phyloP scores from a whole-genome alignment of 2,113 vertebrate species.

The Vulpes lagopus region DNA sequence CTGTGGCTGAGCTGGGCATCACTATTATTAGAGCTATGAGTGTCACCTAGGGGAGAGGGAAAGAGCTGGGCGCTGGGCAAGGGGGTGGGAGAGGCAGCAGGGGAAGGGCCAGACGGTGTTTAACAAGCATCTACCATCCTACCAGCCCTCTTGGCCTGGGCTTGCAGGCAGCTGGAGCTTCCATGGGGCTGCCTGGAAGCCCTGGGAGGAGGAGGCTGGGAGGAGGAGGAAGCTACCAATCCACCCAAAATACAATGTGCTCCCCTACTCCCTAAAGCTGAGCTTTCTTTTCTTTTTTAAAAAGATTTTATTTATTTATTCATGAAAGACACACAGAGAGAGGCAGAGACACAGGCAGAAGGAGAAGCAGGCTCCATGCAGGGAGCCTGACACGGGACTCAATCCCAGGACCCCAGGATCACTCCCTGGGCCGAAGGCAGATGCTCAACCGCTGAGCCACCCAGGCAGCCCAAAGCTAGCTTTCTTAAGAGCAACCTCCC shows the following conservation, averaged over 20 bases:
- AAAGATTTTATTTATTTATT: no score
- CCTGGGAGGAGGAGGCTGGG: not conserved
- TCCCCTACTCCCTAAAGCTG: not conserved
- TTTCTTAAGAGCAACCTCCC: not conserved
- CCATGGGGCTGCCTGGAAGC: not conserved
- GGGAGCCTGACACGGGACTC: no score
- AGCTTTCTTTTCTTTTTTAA: not conserved
- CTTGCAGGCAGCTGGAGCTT: not conserved
- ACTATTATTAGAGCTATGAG: not conserved
- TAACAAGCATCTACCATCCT: not conserved
- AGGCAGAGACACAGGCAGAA: no score
- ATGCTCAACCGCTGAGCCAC: no score
- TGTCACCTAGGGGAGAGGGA: not conserved
- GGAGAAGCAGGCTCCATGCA: no score
- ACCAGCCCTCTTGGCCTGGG: not conserved
- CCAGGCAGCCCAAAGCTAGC: not conserved
- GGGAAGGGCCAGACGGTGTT: not conserved
- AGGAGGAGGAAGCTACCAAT: not conserved
- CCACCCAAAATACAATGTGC: not conserved
- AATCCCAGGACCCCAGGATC: no score
- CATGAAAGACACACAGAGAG: no score
- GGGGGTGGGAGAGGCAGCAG: not conserved
- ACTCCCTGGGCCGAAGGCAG: no score
- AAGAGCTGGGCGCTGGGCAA: not conserved
- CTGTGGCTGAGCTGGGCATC: not conserved